Conservation (phyloP, 2,797 vertebrate genomes). For the Loriculus beryllinus region DNA sequence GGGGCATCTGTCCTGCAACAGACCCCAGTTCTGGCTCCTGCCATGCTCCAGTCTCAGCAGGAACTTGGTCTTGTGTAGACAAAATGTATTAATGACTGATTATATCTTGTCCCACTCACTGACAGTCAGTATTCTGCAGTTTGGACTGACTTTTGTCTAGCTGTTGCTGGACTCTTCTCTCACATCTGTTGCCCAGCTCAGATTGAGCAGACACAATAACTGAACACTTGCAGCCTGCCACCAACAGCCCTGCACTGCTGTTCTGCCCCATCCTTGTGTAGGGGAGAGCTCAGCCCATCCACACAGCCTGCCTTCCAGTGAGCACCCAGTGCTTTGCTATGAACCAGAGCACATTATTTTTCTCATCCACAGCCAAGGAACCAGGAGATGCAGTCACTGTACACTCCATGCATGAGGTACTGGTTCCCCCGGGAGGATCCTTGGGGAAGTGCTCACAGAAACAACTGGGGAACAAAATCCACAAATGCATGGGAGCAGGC, state of each 20-base stretch:
- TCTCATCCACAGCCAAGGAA: accelerated
- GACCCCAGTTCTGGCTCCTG: neutral
- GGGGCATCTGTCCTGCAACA: neutral
- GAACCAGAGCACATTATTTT: accelerated
- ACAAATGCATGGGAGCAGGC: accelerated
- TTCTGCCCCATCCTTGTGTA: neutral
- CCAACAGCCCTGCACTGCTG: accelerated
- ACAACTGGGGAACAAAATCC: accelerated
- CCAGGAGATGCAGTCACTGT: accelerated
- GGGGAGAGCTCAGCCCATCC: neutral
- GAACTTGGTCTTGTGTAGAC: neutral
- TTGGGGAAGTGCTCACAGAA: neutral
- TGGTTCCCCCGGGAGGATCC: neutral
- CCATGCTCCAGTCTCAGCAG: neutral
- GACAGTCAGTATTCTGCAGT: neutral
- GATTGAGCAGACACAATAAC: neutral
- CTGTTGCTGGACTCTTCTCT: neutral
- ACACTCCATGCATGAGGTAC: accelerated
- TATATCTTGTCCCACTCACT: neutral
- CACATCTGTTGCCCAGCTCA: accelerated
- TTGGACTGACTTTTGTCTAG: neutral
- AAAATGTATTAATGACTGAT: neutral
- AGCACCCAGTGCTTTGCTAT: neutral
- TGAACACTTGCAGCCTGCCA: accelerated
- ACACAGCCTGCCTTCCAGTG: neutral